Evolutionary conservation across 2,113 vertebrate genomes (phyloP).

Genomic region (Myotis brandtii): DNA sequence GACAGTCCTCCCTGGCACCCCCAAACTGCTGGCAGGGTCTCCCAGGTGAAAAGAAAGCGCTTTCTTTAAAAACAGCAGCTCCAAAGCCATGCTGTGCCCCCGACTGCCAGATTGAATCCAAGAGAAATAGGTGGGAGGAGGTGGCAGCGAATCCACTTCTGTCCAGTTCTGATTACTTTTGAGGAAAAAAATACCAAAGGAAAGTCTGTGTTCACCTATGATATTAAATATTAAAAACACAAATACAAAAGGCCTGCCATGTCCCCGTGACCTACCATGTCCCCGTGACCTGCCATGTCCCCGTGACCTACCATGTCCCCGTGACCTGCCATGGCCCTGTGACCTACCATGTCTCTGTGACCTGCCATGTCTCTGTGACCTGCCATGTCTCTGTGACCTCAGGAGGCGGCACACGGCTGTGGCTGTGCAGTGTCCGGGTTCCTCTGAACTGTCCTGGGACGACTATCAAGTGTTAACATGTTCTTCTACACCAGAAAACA

Average conservation of each 20-base stretch:
- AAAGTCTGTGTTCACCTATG: neutral
- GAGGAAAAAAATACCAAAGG: neutral
- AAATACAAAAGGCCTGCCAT: neutral
- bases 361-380: no score
- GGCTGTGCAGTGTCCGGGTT: neutral
- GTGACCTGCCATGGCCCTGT: fast-evolving
- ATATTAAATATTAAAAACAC: neutral
- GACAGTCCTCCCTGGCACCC: fast-evolving
- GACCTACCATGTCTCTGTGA: fast-evolving
- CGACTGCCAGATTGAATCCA: fast-evolving
- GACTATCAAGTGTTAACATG: neutral
- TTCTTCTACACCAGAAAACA: neutral
- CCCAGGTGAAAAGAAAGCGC: neutral
- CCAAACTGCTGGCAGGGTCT: neutral
- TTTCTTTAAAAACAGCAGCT: neutral
- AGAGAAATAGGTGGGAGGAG: neutral
- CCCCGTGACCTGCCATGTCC: no score
- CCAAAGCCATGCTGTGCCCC: no score
- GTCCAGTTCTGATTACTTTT: neutral
- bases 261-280: neutral
- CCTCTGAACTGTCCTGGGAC: neutral
- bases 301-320: fast-evolving
- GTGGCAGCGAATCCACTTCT: neutral
- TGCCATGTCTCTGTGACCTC: neutral
- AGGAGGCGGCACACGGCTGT: no score